Evolutionary conservation across 2,888 invertebrate species (phyloP).

Genomic region (Operophtera brumata): DNA sequence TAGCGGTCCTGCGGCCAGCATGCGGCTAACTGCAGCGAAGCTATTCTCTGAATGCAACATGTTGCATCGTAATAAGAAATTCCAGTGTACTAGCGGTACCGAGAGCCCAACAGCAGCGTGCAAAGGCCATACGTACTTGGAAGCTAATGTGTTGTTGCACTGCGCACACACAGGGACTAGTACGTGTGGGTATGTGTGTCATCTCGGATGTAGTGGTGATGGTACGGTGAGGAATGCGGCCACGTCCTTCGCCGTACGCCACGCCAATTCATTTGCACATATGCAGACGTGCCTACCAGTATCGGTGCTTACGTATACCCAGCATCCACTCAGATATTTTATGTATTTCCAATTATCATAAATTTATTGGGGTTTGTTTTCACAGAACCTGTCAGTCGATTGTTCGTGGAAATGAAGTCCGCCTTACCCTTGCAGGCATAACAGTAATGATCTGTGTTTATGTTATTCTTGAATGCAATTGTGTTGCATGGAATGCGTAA

Average conservation of each 20-base stretch:
- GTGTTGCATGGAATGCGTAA: conserved; percentile 20
- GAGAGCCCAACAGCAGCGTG: conserved; percentile 47
- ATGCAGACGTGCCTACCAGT: conserved; percentile 58
- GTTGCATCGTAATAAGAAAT: conserved; percentile 64
- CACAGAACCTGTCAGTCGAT: conserved; percentile 30
- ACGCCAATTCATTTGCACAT: conserved; percentile 75
- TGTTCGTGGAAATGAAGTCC: conserved; percentile 33
- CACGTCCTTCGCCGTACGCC: conserved; percentile 77
- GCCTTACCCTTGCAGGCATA: conserved; percentile 26
- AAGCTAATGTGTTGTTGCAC: conserved; percentile 52
- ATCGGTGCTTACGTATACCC: conserved; percentile 30
- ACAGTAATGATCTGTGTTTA: conserved; percentile 30
- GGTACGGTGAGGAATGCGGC: conserved; percentile 74
- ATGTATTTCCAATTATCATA: conserved; percentile 70
- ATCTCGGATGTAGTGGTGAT: conserved; percentile 66
- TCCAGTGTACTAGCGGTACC: conserved; percentile 58
- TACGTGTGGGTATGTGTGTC: conserved; percentile 72
- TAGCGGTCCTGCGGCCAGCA: conserved; percentile 42
- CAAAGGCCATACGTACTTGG: conserved; percentile 62
- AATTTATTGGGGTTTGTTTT: conserved; percentile 47
- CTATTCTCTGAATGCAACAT: conserved; percentile 56
- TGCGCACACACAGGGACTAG: conserved; percentile 41
- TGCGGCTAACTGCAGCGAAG: conserved; percentile 45
- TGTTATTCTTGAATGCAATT: conserved; percentile 21
- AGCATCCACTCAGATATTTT: conserved; percentile 57